These are phyloP conservation scores for Enteromius afrohamiltoni DNA, from an alignment of 2,797 vertebrate species.

Conservation along the genomic window DNA sequence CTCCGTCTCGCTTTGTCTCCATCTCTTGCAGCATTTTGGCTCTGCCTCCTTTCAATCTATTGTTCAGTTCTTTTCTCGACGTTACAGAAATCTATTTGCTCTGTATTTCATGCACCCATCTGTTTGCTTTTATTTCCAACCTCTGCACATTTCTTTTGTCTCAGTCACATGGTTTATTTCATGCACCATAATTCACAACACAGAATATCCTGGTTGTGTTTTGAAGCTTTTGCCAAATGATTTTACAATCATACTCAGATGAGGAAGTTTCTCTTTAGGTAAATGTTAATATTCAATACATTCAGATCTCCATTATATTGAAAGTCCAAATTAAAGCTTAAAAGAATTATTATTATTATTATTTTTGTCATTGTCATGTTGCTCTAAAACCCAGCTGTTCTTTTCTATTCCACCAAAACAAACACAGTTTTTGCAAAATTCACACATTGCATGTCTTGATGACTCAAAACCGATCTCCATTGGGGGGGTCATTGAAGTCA, in stretches of 20 bases:
- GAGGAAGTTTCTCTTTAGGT: slow-evolving; percentile 47
- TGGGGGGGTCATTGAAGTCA: neutral
- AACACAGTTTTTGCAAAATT: neutral
- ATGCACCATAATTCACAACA: slow-evolving; percentile 55
- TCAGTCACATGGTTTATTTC: slow-evolving; percentile 63
- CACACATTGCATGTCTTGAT: neutral
- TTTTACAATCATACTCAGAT: slow-evolving; percentile 58
- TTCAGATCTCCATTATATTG: slow-evolving; percentile 31
- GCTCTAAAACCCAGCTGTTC: neutral
- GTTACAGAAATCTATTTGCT: slow-evolving; percentile 29
- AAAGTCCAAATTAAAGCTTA: neutral
- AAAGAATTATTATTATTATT: neutral
- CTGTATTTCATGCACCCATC: slow-evolving; percentile 29
- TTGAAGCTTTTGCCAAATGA: slow-evolving; percentile 65
- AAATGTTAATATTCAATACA: slow-evolving; percentile 43
- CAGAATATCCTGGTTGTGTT: slow-evolving; percentile 40
- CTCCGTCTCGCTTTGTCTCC: slow-evolving; percentile 7
- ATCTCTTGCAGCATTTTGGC: slow-evolving; percentile 4
- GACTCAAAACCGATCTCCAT: neutral
- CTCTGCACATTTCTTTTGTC: slow-evolving; percentile 63
- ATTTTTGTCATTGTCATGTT: neutral
- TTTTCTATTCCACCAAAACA: neutral
- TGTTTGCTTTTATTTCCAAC: slow-evolving; percentile 44
- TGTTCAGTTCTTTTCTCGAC: slow-evolving; percentile 36
- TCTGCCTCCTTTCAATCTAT: slow-evolving; percentile 32